phyloP scores from a whole-genome alignment of 2,888 invertebrate genomes.

The Lepas anatifera region DNA sequence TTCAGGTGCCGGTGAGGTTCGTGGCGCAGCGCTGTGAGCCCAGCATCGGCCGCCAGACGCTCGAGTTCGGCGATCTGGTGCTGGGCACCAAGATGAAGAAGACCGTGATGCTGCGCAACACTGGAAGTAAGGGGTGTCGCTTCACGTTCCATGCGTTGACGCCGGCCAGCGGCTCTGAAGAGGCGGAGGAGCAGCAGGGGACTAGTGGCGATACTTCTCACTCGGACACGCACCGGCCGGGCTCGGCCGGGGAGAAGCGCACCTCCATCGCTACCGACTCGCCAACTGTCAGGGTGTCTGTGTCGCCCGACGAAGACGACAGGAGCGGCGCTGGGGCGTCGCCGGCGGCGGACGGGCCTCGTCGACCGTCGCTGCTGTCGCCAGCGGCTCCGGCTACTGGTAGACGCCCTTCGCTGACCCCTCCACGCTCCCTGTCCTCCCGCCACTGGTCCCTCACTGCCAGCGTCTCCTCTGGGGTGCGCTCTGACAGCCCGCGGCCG shows the following conservation, averaged over 20 bases:
- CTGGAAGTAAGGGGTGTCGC: not conserved
- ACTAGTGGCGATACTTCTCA: too few species aligned
- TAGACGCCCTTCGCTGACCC: too few species aligned
- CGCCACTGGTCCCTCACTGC: too few species aligned
- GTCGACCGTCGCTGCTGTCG: too few species aligned
- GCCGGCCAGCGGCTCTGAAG: not conserved
- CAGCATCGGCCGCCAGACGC: not conserved
- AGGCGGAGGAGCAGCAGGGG: not conserved
- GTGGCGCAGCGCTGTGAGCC: not conserved
- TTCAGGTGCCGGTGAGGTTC: not conserved
- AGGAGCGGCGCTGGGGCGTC: not conserved
- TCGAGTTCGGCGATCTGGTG: not conserved
- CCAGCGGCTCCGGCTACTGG: too few species aligned
- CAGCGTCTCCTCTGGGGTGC: too few species aligned
- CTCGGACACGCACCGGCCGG: too few species aligned
- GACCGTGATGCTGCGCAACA: not conserved
- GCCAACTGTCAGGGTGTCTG: too few species aligned
- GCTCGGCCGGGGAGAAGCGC: too few species aligned
- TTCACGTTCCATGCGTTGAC: not conserved
- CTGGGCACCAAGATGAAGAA: not conserved
- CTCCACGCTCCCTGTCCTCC: too few species aligned
- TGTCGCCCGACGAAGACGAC: too few species aligned
- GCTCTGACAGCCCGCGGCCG: not conserved
- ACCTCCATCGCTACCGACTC: too few species aligned
- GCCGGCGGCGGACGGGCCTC: not conserved